These are phyloP conservation scores for Papilio xuthus DNA, from an alignment of 1,140 invertebrate genomes.

Conservation along the genomic window DNA sequence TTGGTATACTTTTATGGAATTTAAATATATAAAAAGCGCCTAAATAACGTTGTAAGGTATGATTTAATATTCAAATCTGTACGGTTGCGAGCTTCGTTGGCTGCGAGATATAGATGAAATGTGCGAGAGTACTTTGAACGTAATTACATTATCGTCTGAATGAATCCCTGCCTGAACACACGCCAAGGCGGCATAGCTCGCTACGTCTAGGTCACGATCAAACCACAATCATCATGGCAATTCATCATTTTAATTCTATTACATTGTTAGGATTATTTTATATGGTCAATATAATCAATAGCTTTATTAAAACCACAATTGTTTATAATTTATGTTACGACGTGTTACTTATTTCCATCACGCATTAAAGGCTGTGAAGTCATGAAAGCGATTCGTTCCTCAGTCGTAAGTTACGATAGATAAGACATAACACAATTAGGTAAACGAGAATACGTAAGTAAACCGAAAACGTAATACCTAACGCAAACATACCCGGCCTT, in stretches of 20 bases:
- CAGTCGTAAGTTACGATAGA: constrained; percentile 53
- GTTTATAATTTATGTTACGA: constrained; percentile 40
- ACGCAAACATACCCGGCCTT: constrained; percentile 77
- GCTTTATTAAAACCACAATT: neutral
- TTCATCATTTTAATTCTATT: neutral
- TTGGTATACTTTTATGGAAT: neutral
- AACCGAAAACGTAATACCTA: constrained; percentile 59
- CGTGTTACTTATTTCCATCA: constrained; percentile 64
- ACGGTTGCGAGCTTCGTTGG: neutral
- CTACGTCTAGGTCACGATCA: constrained; percentile 64
- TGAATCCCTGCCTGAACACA: constrained; percentile 66
- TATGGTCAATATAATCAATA: neutral
- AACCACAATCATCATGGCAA: constrained; percentile 33
- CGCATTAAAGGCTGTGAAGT: constrained; percentile 56
- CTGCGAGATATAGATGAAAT: constrained; percentile 40
- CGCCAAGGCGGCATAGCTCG: constrained; percentile 56
- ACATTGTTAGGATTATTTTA: neutral
- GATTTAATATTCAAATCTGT: constrained; percentile 39
- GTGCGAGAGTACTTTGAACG: constrained; percentile 25
- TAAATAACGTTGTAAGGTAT: constrained; percentile 33
- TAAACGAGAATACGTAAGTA: constrained; percentile 62
- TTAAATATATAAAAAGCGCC: neutral
- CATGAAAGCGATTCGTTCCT: constrained; percentile 68
- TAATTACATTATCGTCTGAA: constrained; percentile 61
- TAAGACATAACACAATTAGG: constrained; percentile 53